phyloP scores from a whole-genome alignment of 1,140 invertebrate genomes.

The Ridgeia piscesae region DNA sequence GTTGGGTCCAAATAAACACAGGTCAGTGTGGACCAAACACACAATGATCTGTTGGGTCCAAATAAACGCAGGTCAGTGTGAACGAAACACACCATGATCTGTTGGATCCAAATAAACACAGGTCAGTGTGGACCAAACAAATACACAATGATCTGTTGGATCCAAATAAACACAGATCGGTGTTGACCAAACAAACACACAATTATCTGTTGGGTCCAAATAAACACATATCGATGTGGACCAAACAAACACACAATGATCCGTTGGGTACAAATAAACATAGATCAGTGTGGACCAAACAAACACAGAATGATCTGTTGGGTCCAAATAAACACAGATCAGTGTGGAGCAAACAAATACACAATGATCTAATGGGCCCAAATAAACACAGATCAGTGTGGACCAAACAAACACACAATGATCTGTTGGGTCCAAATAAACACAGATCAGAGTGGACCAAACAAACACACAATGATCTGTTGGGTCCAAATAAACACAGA shows the following conservation, averaged over 20 bases:
- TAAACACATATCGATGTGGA: neutral
- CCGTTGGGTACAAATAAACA: too few species aligned
- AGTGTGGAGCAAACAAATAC: neutral
- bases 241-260: neutral
- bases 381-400: neutral
- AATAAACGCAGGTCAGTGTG: too few species aligned
- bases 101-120: too few species aligned
- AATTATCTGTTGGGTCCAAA: neutral
- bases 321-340: neutral
- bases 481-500: neutral
- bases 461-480: neutral
- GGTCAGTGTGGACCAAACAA: too few species aligned
- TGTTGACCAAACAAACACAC: neutral
- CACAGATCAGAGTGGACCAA: too few species aligned
- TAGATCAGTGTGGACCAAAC: too few species aligned
- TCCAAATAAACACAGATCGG: neutral
- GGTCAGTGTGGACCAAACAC: too few species aligned
- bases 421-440: too few species aligned
- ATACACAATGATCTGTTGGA: too few species aligned
- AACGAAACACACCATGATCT: too few species aligned
- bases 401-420: neutral
- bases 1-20: too few species aligned
- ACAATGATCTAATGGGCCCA: neutral
- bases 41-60: too few species aligned
- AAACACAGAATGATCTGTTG: neutral